Base-by-base conservation (phyloP, 2,888 invertebrate species). In the Tiliacea aurago region DNA sequence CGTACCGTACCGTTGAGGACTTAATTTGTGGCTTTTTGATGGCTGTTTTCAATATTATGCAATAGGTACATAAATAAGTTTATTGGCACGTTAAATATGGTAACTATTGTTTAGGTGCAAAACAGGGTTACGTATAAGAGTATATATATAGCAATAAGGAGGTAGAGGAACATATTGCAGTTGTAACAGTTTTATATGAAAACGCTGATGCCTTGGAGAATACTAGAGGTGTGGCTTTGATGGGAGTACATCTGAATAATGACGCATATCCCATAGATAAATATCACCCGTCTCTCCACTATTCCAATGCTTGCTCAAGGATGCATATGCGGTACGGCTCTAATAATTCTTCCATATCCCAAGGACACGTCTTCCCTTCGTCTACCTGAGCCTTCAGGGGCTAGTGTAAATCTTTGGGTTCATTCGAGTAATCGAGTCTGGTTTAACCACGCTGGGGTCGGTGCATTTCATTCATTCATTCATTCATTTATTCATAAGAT, bases 1-100 rank as follows among this genome's bases (percentile, higher is more conserved):
- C n/a, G n/a, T n/a, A n/a, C n/a, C n/a, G n/a, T n/a, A n/a, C n/a
- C n/a, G 64, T 73, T 63, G 43, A 33, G 7, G 56, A 67, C 41
- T 61, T 58, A 49, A 65, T 73, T 81, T 67, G 61, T 61, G 47
- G 47, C 49, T 33, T 66, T 69, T 70, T 70, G 20, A 66, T 61
- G 59, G 62, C 59, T 41, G 47, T 73, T 59, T 70, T 72, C 23
- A 23, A 61, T 62, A 65, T 68, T 51, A 59, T 37, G 33, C 15
- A 63, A 37, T 45, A n/a, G n/a, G n/a, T n/a, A 33, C 45, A 37
- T 5, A 70, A 72, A 79, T 70, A 49, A 41, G 23, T 80, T 80
- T 68, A 55, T 53, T 28, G 11, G 58, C 55, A 64, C 63, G 28
- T 75, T 47, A 64, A 55, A 70, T 75, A 59, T 66, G 15, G 63